phyloP scores from a whole-genome alignment of 2,113 vertebrate genomes.

The Lutjanus erythropterus region DNA sequence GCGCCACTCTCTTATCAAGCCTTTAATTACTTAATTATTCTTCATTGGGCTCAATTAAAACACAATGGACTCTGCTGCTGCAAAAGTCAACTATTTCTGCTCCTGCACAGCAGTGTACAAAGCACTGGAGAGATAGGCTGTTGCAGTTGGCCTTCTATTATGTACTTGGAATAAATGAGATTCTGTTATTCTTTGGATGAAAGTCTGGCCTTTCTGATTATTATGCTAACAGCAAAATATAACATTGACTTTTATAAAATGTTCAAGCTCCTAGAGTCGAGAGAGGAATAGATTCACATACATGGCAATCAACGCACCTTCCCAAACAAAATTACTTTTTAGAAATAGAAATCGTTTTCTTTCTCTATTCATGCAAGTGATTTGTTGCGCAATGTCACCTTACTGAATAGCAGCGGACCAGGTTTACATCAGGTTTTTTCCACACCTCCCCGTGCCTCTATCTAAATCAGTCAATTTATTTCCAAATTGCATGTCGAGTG shows the following conservation, averaged over 20 bases:
- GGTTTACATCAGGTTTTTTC: slow-evolving; percentile 80
- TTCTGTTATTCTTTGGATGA: slow-evolving; percentile 81
- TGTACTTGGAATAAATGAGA: slow-evolving; percentile 78
- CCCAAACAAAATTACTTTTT: slow-evolving; percentile 88
- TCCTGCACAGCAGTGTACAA: slow-evolving; percentile 57
- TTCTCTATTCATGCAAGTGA: slow-evolving; percentile 89
- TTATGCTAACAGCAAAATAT: slow-evolving; percentile 86
- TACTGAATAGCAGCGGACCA: slow-evolving; percentile 80
- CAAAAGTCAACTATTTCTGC: slow-evolving; percentile 75
- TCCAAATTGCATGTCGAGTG: slow-evolving; percentile 90
- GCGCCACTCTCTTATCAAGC: slow-evolving; percentile 78
- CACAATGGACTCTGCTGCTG: slow-evolving; percentile 75
- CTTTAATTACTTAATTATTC: slow-evolving; percentile 88
- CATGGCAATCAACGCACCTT: slow-evolving; percentile 86
- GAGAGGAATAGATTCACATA: slow-evolving; percentile 85
- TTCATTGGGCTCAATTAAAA: slow-evolving; percentile 86
- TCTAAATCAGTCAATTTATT: slow-evolving; percentile 91
- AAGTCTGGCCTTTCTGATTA: slow-evolving; percentile 83
- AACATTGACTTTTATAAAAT: slow-evolving; percentile 83
- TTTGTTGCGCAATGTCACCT: slow-evolving; percentile 90
- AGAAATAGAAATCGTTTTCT: slow-evolving; percentile 88
- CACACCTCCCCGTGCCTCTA: slow-evolving; percentile 78
- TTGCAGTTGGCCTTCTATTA: slow-evolving; percentile 71
- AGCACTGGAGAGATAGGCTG: slow-evolving; percentile 63
- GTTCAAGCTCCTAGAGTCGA: slow-evolving; percentile 77